Base-by-base conservation (phyloP, 2,113 vertebrate species). In the Tenebrosternarchus preto region DNA sequence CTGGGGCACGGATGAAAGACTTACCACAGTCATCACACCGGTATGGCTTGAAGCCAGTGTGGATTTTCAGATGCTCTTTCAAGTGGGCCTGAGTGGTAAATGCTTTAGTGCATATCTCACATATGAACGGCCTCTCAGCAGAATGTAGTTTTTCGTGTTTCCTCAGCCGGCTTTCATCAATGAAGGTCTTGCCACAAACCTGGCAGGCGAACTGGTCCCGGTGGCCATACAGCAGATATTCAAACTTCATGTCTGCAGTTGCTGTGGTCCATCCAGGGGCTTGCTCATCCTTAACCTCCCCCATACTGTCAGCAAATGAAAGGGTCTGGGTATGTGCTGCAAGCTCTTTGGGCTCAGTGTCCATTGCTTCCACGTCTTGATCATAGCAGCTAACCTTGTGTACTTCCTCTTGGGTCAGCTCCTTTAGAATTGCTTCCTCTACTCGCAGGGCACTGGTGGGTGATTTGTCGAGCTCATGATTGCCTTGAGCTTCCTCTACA, bases 41-140 rank as follows among this genome's bases (percentile, higher is more conserved):
- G 86, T 99, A 98, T 8, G 98, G 98, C 85, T 99, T 99, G 85
- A 96, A 99, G 66, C 97, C 98, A 0, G 97, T 96, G 91, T 99
- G 98, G 90, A 99, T 99, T 92, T 99, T 99, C 74, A 99, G 91
- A 88, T 99, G 97, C 85, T 99, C 98, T 64, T 99, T 99, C 86
- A 99, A 92, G 85, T 99, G 98, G 69, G 98, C 97, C 82, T 98
- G 97, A 0, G 97, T 99, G 84, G 97, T 99, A 88, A 99, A 99
- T 31, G 97, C 97, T 90, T 99, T 99, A 4, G 95, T 95, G 86
- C 98, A 99, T 94, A 98, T 98, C 89, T 99, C 97, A 33, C 98
- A 99, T 80, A 96, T 95, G 82, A 98, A 99, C 0, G 98, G 98
- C 56, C 98, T 90, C 85, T 99, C 97, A 1, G 98, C 97, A 0